A percentile compares a stretch with the other conserved stretches of the same genome.
These are phyloP conservation scores for Steinernema hermaphroditum DNA, from an alignment of 2,888 invertebrate species.

Conservation along the genomic window DNA sequence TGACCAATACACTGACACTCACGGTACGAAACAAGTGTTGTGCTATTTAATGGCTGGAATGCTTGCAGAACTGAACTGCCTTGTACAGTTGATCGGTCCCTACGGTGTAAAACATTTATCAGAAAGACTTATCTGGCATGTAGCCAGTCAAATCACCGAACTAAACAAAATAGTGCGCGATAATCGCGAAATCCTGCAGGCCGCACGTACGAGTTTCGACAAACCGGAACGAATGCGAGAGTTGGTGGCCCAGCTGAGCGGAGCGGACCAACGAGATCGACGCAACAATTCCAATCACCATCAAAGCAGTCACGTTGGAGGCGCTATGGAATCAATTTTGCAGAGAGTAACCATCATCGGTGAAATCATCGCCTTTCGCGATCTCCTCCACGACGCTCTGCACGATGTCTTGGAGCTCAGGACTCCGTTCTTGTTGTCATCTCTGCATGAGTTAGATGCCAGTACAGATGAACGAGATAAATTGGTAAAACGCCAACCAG, in stretches of 20 bases:
- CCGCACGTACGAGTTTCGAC: slow-evolving; percentile 91
- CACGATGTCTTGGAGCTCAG: slow-evolving; percentile 88
- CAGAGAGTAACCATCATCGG: slow-evolving; percentile 97
- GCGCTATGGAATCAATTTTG: slow-evolving; percentile 73
- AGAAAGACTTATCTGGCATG: slow-evolving; percentile 97
- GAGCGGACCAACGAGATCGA: slow-evolving; percentile 15
- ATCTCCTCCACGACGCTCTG: slow-evolving; percentile 88
- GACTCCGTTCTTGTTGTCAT: slow-evolving; percentile 91
- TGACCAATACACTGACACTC: slow-evolving; percentile 77
- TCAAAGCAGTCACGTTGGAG: slow-evolving; percentile 26
- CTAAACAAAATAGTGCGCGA: slow-evolving; percentile 80
- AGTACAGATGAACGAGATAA: slow-evolving; percentile 49
- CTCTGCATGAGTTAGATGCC: slow-evolving; percentile 73
- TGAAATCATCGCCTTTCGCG: slow-evolving; percentile 91
- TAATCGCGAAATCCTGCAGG: slow-evolving; percentile 88
- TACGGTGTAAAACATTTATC: slow-evolving; percentile 96
- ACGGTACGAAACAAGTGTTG: no score
- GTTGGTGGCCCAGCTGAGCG: slow-evolving; percentile 31
- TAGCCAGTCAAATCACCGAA: slow-evolving; percentile 95
- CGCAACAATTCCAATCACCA: slow-evolving; percentile 33
- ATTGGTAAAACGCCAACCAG: slow-evolving; percentile 36
- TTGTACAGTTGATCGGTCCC: slow-evolving; percentile 94
- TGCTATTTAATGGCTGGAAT: no score
- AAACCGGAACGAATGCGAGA: slow-evolving; percentile 71
- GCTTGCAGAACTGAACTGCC: slow-evolving; percentile 82